Conservation (phyloP, 2,113 vertebrate species). For the Anser cygnoides region DNA sequence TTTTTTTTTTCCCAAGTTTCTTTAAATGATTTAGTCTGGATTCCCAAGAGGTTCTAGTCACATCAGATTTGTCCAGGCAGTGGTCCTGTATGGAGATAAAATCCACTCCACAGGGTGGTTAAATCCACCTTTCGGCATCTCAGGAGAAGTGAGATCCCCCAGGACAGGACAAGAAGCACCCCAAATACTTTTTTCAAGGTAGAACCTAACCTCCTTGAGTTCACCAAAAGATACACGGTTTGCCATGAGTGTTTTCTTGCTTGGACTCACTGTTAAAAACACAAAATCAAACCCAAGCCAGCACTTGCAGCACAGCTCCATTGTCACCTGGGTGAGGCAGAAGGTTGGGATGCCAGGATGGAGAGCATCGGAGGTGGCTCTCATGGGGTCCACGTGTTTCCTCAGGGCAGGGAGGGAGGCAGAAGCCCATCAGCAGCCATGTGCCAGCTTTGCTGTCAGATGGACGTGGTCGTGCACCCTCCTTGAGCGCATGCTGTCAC, state of each 20-base stretch:
- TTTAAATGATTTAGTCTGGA: background rate
- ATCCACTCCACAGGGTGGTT: background rate
- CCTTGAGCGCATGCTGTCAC: background rate
- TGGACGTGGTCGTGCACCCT: accelerated
- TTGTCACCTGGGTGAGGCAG: background rate
- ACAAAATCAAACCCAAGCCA: background rate
- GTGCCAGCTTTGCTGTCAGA: background rate
- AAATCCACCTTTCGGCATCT: background rate
- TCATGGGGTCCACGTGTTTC: background rate
- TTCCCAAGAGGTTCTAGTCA: background rate
- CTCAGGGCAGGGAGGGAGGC: background rate
- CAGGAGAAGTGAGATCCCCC: background rate
- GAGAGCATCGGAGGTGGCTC: background rate
- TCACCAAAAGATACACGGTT: background rate
- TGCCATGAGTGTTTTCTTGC: background rate
- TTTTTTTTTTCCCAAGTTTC: background rate
- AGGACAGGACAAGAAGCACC: background rate
- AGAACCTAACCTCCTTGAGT: background rate
- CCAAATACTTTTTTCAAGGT: background rate
- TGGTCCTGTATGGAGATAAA: background rate
- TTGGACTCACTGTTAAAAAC: background rate
- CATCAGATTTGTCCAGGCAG: background rate
- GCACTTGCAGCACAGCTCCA: background rate
- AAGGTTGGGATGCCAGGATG: background rate
- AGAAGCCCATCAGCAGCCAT: background rate